Percentiles rank a stretch among this genome's conserved stretches.
Evolutionary conservation across 2,797 vertebrate genomes (phyloP).

Genomic region (Rhadinocentrus ornatus): DNA sequence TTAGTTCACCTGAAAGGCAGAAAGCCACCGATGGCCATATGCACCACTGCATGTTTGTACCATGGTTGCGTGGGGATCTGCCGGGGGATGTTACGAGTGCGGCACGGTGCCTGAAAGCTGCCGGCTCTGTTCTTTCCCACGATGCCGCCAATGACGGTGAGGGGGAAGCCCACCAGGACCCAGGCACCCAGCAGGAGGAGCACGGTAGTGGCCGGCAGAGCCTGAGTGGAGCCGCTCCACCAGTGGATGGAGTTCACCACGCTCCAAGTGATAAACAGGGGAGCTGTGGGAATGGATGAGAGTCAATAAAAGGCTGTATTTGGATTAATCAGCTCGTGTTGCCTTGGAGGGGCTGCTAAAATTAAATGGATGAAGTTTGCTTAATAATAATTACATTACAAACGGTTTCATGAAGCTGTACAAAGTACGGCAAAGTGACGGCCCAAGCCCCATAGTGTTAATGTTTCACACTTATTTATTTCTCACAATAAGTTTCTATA

Average conservation of each 20-base stretch:
- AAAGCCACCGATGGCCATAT: conserved; percentile 95
- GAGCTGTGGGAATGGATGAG: conserved; percentile 76
- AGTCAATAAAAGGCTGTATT: background rate
- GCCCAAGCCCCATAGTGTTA: too few relatives aligned
- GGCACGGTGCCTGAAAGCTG: conserved; percentile 90
- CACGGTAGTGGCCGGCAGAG: conserved; percentile 91
- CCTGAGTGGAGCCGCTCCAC: conserved; percentile 94
- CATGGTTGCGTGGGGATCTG: conserved; percentile 92
- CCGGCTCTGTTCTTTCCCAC: conserved; percentile 91
- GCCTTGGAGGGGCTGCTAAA: background rate
- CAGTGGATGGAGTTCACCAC: conserved; percentile 94
- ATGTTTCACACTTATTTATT: too few relatives aligned
- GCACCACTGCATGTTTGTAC: conserved; percentile 90
- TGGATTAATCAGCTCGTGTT: background rate
- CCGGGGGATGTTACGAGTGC: conserved; percentile 91
- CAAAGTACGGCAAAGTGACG: background rate
- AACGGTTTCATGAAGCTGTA: background rate
- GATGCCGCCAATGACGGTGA: conserved; percentile 93
- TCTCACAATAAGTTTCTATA: too few relatives aligned
- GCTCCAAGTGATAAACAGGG: conserved; percentile 94
- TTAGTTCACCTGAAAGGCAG: conserved; percentile 91
- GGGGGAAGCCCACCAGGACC: conserved; percentile 93
- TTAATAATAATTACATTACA: background rate
- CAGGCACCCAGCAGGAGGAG: conserved; percentile 91
- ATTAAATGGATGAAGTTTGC: background rate